Conservation (phyloP, 2,113 vertebrate genomes). For the Saguinus midas region DNA sequence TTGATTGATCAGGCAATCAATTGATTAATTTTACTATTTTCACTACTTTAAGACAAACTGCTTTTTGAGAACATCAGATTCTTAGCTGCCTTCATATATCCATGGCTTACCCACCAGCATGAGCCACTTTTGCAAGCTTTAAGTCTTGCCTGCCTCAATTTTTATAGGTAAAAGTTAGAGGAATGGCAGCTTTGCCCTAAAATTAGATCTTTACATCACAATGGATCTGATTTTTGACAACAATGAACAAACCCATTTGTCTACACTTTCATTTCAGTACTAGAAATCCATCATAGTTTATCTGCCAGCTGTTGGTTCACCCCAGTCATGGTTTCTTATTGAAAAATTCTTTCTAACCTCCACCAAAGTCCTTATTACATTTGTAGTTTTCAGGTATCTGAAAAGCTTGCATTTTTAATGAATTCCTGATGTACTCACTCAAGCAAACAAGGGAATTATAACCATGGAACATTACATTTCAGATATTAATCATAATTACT, state of each 20-base stretch:
- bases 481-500: constrained; percentile 83
- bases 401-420: constrained; percentile 77
- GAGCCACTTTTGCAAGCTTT: not conserved
- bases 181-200: constrained; percentile 53
- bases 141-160: not conserved
- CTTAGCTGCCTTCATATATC: constrained; percentile 12
- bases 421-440: constrained; percentile 76
- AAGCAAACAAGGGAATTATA: constrained; percentile 78
- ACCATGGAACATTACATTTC: constrained; percentile 77
- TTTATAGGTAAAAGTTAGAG: constrained; percentile 1
- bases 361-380: constrained; percentile 56
- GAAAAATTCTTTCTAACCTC: constrained; percentile 68
- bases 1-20: constrained; percentile 48
- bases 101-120: not conserved
- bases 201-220: constrained; percentile 73
- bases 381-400: constrained; percentile 61
- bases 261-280: constrained; percentile 53
- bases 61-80: not conserved
- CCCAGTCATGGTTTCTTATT: constrained; percentile 71
- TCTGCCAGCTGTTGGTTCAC: constrained; percentile 71
- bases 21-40: constrained; percentile 55
- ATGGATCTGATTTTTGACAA: constrained; percentile 77
- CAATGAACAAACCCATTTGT: constrained; percentile 75
- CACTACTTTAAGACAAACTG: constrained; percentile 9
- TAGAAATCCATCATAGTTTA: constrained; percentile 80